Evolutionary conservation across 2,113 vertebrate genomes (phyloP).

Genomic region (Centropristis striata): DNA sequence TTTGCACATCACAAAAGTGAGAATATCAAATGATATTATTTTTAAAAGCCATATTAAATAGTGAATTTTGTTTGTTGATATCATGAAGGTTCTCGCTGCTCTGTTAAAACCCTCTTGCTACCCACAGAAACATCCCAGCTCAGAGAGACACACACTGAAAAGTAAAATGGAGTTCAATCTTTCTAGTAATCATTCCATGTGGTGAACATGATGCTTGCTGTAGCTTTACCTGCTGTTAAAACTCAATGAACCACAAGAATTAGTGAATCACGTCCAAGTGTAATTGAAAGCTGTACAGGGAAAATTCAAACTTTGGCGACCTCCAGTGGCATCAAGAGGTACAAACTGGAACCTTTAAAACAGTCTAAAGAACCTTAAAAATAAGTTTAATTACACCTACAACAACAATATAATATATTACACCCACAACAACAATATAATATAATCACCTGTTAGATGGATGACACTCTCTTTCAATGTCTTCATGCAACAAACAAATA

Average conservation of each 20-base stretch:
- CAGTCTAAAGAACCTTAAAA: background rate
- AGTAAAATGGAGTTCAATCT: background rate
- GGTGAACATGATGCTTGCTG: background rate
- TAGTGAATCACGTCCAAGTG: background rate
- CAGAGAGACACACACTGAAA: background rate
- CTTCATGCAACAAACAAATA: background rate
- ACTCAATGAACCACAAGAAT: constrained; percentile 28
- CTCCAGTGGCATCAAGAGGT: constrained; percentile 37
- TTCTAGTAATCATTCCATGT: background rate
- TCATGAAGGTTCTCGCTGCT: background rate
- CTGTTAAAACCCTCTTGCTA: background rate
- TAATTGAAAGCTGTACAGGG: background rate
- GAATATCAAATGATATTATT: no score
- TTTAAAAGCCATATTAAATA: no score
- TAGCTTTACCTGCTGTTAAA: constrained; percentile 9
- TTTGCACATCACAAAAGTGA: background rate
- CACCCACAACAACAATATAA: no score
- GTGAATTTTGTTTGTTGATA: no score
- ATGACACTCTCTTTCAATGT: no score
- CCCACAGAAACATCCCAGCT: background rate
- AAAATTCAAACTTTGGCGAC: constrained; percentile 22
- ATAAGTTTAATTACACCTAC: background rate
- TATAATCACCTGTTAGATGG: background rate
- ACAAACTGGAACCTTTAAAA: background rate
- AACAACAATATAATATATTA: no score